Conservation (phyloP, 2,888 invertebrate species). For the Linnaemya vulpina region DNA sequence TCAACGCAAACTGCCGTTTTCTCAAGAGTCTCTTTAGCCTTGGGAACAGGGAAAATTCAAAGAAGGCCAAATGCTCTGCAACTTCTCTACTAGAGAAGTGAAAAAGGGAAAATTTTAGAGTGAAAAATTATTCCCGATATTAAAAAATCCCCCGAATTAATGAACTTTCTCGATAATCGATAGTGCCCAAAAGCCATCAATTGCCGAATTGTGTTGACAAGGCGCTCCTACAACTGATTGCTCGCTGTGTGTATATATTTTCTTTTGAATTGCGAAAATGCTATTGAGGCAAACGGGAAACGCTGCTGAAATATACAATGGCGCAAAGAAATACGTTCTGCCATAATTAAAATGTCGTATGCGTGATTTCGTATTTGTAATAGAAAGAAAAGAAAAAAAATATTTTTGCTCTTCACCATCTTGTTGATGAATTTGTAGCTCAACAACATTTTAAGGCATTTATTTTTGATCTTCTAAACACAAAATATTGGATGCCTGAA, state of each 20-base stretch:
- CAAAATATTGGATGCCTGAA: conserved; percentile 20
- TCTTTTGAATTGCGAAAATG: background rate
- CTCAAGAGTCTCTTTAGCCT: no score
- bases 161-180: no score
- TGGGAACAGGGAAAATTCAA: no score
- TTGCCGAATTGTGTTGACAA: no score
- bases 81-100: no score
- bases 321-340: conserved; percentile 29
- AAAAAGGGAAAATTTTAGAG: no score
- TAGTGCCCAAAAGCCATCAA: no score
- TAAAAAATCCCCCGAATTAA: no score
- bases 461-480: conserved; percentile 29
- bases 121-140: no score
- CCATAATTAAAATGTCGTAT: conserved; percentile 49
- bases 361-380: conserved; percentile 35
- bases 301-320: conserved; percentile 26
- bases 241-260: background rate
- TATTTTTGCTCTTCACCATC: background rate
- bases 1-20: no score
- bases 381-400: background rate
- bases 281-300: background rate
- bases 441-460: conserved; percentile 39
- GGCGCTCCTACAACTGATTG: no score
- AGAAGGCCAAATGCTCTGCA: no score
- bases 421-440: conserved; percentile 38